These are phyloP conservation scores for Ramphastos sulfuratus DNA, from an alignment of 2,113 vertebrate species.

Conservation along the genomic window DNA sequence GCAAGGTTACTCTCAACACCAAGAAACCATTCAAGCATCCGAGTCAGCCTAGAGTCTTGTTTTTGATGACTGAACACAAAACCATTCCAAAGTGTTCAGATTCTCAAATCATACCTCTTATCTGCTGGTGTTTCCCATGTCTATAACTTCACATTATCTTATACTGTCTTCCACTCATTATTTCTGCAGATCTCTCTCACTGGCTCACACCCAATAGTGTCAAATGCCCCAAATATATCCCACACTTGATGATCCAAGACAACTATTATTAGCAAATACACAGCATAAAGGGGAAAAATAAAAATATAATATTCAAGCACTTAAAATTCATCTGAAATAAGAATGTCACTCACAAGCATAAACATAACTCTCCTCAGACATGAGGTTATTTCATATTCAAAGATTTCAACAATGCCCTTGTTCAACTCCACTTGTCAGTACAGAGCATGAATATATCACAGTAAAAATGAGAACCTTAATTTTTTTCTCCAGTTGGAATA, in stretches of 20 bases:
- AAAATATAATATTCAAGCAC: neutral
- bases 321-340: neutral
- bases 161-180: neutral
- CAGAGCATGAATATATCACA: neutral
- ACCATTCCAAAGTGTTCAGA: neutral
- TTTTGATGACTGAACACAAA: neutral
- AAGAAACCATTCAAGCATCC: neutral
- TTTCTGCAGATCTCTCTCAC: neutral
- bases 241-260: neutral
- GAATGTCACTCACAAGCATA: neutral
- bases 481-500: neutral
- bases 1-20: neutral
- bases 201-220: neutral
- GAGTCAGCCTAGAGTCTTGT: neutral
- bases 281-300: neutral
- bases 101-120: neutral
- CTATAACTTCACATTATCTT: neutral
- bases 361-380: neutral
- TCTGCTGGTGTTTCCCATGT: neutral
- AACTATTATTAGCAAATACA: neutral
- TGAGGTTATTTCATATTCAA: neutral
- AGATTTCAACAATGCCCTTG: neutral
- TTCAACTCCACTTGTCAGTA: neutral
- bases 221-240: neutral
- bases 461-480: neutral